Conservation (phyloP, 2,888 invertebrate genomes). For the Oxystoma pomonae region DNA sequence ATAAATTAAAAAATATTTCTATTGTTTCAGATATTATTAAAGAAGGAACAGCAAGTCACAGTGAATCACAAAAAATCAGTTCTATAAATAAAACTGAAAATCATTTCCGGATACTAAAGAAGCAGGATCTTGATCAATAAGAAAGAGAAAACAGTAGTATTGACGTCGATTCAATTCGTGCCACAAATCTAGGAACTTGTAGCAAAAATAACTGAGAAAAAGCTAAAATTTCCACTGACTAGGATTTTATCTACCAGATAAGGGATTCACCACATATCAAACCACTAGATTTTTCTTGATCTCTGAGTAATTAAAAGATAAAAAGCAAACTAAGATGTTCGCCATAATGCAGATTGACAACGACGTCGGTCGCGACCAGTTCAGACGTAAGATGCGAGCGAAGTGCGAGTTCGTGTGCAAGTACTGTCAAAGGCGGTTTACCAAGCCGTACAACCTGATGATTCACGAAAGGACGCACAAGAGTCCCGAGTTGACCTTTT, state of each 20-base stretch:
- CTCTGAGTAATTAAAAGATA: neutral
- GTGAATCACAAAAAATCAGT: neutral
- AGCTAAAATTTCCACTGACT: neutral
- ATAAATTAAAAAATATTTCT: neutral
- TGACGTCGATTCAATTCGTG: neutral
- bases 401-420: conserved; percentile 99
- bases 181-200: neutral
- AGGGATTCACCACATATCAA: neutral
- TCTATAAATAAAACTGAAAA: neutral
- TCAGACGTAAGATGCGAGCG: conserved; percentile 82
- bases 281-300: neutral
- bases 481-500: conserved; percentile 92
- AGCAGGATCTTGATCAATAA: neutral
- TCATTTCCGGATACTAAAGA: neutral
- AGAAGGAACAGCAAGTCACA: neutral
- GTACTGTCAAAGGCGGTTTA: conserved; percentile 96
- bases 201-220: neutral
- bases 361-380: conserved; percentile 81
- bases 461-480: conserved; percentile 98
- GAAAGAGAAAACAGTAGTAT: neutral
- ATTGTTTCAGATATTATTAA: neutral
- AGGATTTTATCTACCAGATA: neutral
- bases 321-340: conserved; percentile 64
- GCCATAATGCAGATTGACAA: conserved; percentile 87
- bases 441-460: conserved; percentile 97